Percentiles rank a stretch among this genome's conserved stretches.
These are phyloP conservation scores for Drosophila neonasuta DNA, from an alignment of 2,888 invertebrate genomes.

Conservation along the genomic window DNA sequence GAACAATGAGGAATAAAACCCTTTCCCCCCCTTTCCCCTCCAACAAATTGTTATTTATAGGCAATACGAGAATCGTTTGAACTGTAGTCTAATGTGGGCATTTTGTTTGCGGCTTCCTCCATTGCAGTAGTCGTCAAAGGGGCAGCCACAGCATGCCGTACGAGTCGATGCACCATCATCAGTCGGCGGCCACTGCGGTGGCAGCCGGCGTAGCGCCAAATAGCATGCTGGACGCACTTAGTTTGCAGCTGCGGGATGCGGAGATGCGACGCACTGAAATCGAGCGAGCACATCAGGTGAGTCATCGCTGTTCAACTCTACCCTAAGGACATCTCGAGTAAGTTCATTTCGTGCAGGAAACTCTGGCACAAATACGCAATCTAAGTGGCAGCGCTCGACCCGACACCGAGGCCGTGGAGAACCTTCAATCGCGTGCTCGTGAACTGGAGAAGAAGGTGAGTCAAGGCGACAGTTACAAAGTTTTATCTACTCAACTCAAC, in stretches of 20 bases:
- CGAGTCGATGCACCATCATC: constrained; percentile 80
- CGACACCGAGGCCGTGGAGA: constrained; percentile 87
- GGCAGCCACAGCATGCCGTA: constrained; percentile 79
- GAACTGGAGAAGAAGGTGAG: constrained; percentile 95
- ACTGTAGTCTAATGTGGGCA: not conserved
- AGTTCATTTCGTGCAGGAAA: constrained; percentile 83
- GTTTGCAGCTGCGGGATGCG: constrained; percentile 90
- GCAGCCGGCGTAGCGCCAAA: constrained; percentile 73
- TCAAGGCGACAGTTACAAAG: not conserved
- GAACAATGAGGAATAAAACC: constrained; percentile 22
- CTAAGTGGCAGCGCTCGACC: constrained; percentile 83
- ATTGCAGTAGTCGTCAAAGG: constrained; percentile 66
- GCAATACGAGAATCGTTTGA: constrained; percentile 4
- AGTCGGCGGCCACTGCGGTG: constrained; percentile 76
- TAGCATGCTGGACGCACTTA: constrained; percentile 84
- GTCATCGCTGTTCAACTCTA: constrained; percentile 17
- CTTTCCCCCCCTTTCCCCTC: constrained; percentile 4
- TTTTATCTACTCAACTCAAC: not conserved
- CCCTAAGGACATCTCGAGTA: not conserved
- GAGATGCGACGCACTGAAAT: constrained; percentile 90
- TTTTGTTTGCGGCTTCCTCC: not conserved
- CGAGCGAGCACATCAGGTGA: constrained; percentile 87
- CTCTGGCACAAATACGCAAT: constrained; percentile 87
- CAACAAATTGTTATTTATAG: constrained; percentile 41
- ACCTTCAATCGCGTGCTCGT: constrained; percentile 91